phyloP scores from a whole-genome alignment of 2,797 vertebrate genomes.

The Myotis vivesi region DNA sequence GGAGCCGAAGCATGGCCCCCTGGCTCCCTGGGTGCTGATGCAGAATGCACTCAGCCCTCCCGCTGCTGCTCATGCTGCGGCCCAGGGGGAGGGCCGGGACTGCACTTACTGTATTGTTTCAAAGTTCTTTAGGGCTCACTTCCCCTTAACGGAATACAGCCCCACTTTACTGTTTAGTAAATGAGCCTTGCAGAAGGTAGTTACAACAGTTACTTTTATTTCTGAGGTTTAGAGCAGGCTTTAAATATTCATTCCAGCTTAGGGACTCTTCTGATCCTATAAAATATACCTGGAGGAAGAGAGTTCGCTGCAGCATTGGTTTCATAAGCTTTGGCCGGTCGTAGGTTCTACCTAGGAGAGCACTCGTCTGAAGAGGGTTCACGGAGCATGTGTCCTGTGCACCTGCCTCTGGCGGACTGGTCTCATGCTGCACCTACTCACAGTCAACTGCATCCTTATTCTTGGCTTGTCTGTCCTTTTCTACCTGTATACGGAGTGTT shows the following conservation, averaged over 20 bases:
- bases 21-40: rapidly evolving
- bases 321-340: background rate
- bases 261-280: background rate
- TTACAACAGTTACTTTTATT: background rate
- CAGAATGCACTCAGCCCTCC: rapidly evolving
- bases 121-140: background rate
- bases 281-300: background rate
- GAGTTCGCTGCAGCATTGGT: background rate
- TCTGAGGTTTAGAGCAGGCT: slow-evolving; percentile 1
- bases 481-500: background rate
- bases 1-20: background rate
- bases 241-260: background rate
- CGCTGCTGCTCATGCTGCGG: background rate
- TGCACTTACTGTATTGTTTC: background rate
- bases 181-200: background rate
- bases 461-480: background rate
- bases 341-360: background rate
- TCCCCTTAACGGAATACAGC: background rate
- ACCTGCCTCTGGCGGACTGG: background rate
- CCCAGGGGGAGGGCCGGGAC: background rate
- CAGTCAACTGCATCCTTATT: background rate
- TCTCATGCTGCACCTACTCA: rapidly evolving
- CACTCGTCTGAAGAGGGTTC: background rate
- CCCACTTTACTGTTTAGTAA: background rate
- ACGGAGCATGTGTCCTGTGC: background rate